phyloP scores from a whole-genome alignment of 23 tunicate genomes.

The Clavelina lepadiformis region DNA sequence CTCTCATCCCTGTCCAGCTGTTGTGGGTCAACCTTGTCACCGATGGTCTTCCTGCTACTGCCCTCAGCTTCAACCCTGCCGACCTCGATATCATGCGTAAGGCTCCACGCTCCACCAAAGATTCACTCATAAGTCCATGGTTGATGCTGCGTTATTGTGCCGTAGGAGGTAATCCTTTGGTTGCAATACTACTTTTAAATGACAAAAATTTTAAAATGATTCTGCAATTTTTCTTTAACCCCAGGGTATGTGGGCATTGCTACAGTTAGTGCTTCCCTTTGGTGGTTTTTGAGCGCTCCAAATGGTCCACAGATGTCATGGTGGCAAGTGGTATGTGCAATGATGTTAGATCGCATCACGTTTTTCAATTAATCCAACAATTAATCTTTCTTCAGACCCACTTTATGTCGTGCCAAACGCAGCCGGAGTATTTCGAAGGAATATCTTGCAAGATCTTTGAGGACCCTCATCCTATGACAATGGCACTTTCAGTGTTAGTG shows the following conservation, averaged over 20 bases:
- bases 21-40: slow-evolving; percentile 99
- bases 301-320: slow-evolving; percentile 88
- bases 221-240: not conserved
- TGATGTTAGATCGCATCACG: not conserved
- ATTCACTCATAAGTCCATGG: slow-evolving; percentile 95
- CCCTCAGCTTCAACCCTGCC: slow-evolving; percentile 98
- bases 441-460: slow-evolving; percentile 89
- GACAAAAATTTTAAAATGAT: not conserved
- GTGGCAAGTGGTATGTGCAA: slow-evolving; percentile 95
- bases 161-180: slow-evolving; percentile 82
- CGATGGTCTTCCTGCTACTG: slow-evolving; percentile 99
- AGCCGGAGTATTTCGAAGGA: slow-evolving; percentile 78
- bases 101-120: slow-evolving; percentile 91
- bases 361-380: too few species aligned
- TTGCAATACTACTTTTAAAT: not conserved
- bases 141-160: slow-evolving; percentile 93
- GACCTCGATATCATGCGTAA: slow-evolving; percentile 98
- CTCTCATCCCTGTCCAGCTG: slow-evolving; percentile 98
- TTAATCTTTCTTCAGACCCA: slow-evolving; percentile 82
- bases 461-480: slow-evolving; percentile 99
- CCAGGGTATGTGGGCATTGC: slow-evolving; percentile 95
- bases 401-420: slow-evolving; percentile 79
- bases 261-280: slow-evolving; percentile 93
- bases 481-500: slow-evolving; percentile 98
- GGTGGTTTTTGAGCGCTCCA: slow-evolving; percentile 99